Evolutionary conservation across 2,888 invertebrate species (phyloP).

Genomic region (Ophion costatus): DNA sequence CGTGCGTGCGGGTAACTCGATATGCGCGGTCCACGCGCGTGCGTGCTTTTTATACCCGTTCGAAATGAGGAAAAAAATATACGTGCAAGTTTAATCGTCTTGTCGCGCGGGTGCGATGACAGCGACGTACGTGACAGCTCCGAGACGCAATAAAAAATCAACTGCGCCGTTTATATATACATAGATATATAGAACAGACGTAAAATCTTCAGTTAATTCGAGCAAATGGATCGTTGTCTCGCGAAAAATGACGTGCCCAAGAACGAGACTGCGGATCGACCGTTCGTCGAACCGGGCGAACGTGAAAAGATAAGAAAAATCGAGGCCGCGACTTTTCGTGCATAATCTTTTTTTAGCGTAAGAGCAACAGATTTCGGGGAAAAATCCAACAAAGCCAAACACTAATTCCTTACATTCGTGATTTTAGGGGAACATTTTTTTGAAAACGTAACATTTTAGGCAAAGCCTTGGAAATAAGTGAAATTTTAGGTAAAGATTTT

Average conservation of each 20-base stretch:
- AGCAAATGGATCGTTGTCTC: neutral
- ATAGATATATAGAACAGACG: neutral
- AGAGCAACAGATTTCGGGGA: no score
- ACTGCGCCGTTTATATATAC: neutral
- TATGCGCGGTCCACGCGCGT: neutral
- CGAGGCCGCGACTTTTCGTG: no score
- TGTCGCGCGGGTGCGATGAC: constrained; percentile 13
- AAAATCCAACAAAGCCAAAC: no score
- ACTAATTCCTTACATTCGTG: no score
- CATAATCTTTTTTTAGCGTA: no score
- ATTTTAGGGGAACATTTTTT: no score
- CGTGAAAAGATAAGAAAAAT: no score
- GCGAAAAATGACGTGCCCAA: neutral
- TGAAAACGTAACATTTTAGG: no score
- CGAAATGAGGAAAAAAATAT: neutral
- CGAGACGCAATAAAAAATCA: constrained; percentile 16
- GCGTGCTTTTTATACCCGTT: neutral
- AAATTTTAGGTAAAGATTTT: no score
- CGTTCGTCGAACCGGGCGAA: no score
- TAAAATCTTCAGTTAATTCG: neutral
- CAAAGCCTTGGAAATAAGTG: no score
- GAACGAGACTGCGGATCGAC: neutral
- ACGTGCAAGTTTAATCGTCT: constrained; percentile 17
- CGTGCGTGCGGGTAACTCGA: neutral
- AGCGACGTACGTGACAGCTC: neutral